Percentiles rank a stretch among this genome's conserved stretches.
phyloP scores from a whole-genome alignment of 2,113 vertebrate genomes.

The Ceyx melanurus region DNA sequence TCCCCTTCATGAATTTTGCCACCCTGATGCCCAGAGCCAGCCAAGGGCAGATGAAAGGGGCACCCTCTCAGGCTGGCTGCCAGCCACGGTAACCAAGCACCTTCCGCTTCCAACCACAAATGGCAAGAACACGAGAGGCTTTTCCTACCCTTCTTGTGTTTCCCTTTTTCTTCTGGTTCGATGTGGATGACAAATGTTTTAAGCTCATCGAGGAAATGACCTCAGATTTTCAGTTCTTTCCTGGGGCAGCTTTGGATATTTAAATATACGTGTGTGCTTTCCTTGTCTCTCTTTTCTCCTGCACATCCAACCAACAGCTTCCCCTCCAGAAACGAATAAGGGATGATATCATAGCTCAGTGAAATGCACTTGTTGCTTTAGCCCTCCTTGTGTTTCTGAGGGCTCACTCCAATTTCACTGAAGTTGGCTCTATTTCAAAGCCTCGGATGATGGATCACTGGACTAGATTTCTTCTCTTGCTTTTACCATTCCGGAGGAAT shows the following conservation, averaged over 20 bases:
- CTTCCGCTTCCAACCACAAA: neutral
- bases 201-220: slow-evolving; percentile 62
- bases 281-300: slow-evolving; percentile 12
- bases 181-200: slow-evolving; percentile 38
- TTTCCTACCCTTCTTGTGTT: neutral
- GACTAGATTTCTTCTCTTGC: slow-evolving; percentile 35
- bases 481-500: slow-evolving; percentile 16
- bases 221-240: slow-evolving; percentile 61
- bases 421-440: slow-evolving; percentile 39
- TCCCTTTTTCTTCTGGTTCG: slow-evolving; percentile 5
- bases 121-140: neutral
- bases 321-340: neutral
- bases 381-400: slow-evolving; percentile 12
- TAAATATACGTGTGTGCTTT: neutral
- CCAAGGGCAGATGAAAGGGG: neutral
- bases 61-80: neutral
- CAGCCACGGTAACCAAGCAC: neutral
- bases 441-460: neutral
- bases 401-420: slow-evolving; percentile 36
- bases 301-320: slow-evolving; percentile 17
- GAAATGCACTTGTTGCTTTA: slow-evolving; percentile 47
- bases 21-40: neutral
- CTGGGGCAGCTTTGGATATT: slow-evolving; percentile 43
- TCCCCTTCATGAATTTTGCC: neutral
- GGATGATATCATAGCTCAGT: slow-evolving; percentile 50